phyloP scores from a whole-genome alignment of 2,797 vertebrate genomes.

The Rhynchonycteris naso region DNA sequence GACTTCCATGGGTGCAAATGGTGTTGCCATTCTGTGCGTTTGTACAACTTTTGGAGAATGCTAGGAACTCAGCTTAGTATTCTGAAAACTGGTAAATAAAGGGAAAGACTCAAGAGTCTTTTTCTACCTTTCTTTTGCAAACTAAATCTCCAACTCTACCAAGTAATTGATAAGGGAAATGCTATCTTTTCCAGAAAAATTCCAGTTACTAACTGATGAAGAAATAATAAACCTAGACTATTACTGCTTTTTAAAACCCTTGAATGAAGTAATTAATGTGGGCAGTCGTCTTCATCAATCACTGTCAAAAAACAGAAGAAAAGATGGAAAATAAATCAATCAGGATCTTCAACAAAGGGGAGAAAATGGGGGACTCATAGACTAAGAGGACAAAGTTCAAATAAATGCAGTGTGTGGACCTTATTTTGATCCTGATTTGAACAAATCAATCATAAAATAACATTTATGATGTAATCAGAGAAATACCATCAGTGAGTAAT shows the following conservation, averaged over 20 bases:
- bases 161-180: not conserved
- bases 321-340: not conserved
- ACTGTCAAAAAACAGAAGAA: not conserved
- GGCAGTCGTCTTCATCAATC: not conserved
- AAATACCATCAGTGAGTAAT: not conserved
- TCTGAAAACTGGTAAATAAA: not conserved
- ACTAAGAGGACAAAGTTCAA: not conserved
- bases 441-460: not conserved
- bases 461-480: not conserved
- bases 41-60: not conserved
- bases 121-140: not conserved
- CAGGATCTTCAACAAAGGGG: not conserved
- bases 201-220: not conserved
- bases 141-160: not conserved
- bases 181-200: not conserved
- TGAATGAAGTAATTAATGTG: not conserved
- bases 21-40: not conserved
- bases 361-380: rapidly evolving
- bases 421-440: not conserved
- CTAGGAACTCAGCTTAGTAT: not conserved
- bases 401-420: not conserved
- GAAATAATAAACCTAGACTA: not conserved
- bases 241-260: not conserved
- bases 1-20: not conserved
- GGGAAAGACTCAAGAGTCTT: not conserved